Conservation (phyloP, 1,140 invertebrate species). For the Drosophila gunungcola region DNA sequence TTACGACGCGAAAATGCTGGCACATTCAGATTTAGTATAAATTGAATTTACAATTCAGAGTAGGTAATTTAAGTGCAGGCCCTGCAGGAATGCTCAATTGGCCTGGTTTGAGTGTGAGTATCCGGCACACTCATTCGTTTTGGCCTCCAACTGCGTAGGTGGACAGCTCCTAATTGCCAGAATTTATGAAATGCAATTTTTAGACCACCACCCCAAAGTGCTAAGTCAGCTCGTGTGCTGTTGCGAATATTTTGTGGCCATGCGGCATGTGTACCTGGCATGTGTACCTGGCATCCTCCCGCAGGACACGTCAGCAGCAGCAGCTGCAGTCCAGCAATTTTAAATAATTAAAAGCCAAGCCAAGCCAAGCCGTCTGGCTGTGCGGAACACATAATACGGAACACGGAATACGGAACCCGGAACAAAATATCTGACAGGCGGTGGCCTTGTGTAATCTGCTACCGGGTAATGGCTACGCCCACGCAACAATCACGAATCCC, state of each 20-base stretch:
- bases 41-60: slow-evolving; percentile 52
- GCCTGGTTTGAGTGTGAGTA: slow-evolving; percentile 6
- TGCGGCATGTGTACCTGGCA: background rate
- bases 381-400: slow-evolving; percentile 42
- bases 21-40: slow-evolving; percentile 17
- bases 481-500: slow-evolving; percentile 56
- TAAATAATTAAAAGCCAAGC: slow-evolving; percentile 74
- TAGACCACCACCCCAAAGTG: slow-evolving; percentile 21
- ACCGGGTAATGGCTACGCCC: slow-evolving; percentile 36
- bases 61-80: slow-evolving; percentile 13
- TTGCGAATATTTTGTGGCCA: slow-evolving; percentile 58
- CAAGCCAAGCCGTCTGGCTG: slow-evolving; percentile 17
- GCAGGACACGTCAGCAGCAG: slow-evolving; percentile 65
- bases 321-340: slow-evolving; percentile 66
- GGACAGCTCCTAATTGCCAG: slow-evolving; percentile 53
- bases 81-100: slow-evolving; percentile 4
- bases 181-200: slow-evolving; percentile 71
- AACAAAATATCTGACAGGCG: slow-evolving; percentile 49
- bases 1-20: slow-evolving; percentile 23
- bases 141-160: slow-evolving; percentile 12
- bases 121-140: background rate
- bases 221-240: slow-evolving; percentile 48
- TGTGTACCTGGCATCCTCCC: slow-evolving; percentile 1
- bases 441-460: slow-evolving; percentile 39
- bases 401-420: no score